phyloP scores from a whole-genome alignment of 53 echinoderm and acorn worm genomes.

The Holothuria leucospilota region DNA sequence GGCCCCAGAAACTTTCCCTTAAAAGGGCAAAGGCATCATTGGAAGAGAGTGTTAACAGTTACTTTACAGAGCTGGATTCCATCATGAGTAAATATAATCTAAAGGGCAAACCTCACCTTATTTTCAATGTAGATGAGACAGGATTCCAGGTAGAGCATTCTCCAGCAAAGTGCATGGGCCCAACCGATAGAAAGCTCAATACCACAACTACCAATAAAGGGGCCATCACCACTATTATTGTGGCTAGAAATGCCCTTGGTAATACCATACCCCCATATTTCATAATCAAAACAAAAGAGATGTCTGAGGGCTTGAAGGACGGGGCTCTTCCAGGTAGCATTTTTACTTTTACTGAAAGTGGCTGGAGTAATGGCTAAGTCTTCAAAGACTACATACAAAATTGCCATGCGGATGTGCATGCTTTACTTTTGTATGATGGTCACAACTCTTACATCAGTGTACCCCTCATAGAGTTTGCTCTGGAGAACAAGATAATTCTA shows the following conservation, averaged over 20 bases:
- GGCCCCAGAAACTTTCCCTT: background rate
- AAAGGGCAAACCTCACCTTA: slow-evolving; percentile 18
- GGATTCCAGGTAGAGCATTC: no score
- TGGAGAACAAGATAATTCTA: background rate
- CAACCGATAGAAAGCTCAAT: background rate
- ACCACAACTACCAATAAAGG: no score
- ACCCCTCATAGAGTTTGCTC: background rate
- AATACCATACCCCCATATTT: slow-evolving; percentile 48
- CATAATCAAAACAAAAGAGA: slow-evolving; percentile 42
- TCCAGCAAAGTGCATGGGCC: slow-evolving; percentile 21
- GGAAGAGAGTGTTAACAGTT: slow-evolving; percentile 8
- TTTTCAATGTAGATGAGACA: slow-evolving; percentile 23
- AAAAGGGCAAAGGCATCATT: slow-evolving; percentile 47
- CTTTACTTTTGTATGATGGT: background rate
- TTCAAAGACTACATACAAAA: no score
- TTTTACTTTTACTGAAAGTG: background rate
- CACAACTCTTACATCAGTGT: background rate
- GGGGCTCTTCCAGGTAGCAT: no score
- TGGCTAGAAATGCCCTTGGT: slow-evolving; percentile 40
- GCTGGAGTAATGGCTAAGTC: background rate
- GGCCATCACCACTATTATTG: slow-evolving; percentile 48
- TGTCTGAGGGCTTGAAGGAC: no score
- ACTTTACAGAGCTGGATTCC: slow-evolving; percentile 26
- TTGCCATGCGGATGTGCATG: background rate
- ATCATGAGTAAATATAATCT: slow-evolving; percentile 21